Conservation (phyloP, 2,113 vertebrate species). For the Sardina pilchardus region DNA sequence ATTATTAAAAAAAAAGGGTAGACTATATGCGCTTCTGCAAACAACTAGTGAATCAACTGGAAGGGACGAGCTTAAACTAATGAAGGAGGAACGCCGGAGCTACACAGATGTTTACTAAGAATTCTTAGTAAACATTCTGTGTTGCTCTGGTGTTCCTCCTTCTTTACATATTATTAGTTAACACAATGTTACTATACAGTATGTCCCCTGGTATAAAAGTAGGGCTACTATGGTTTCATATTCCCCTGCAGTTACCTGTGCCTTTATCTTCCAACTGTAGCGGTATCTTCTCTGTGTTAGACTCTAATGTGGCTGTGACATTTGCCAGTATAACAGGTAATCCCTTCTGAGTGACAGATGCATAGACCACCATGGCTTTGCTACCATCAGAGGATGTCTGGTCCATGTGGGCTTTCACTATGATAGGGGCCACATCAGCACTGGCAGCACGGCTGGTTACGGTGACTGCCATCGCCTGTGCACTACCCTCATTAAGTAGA, state of each 20-base stretch:
- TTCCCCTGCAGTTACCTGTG: slow-evolving; percentile 58
- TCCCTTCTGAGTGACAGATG: slow-evolving; percentile 62
- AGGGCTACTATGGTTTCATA: too few species aligned
- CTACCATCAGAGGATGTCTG: slow-evolving; percentile 52
- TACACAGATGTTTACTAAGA: too few species aligned
- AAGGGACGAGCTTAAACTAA: too few species aligned
- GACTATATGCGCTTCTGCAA: too few species aligned
- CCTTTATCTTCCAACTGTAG: slow-evolving; percentile 69
- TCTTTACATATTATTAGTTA: too few species aligned
- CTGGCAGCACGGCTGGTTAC: slow-evolving; percentile 59
- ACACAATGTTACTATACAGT: background rate
- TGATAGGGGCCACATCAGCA: slow-evolving; percentile 46
- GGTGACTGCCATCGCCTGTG: slow-evolving; percentile 61
- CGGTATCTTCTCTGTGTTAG: slow-evolving; percentile 45
- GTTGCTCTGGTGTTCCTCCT: too few species aligned
- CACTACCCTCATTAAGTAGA: slow-evolving; percentile 54
- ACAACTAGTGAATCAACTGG: too few species aligned
- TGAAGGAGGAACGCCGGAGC: too few species aligned
- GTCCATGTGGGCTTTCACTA: slow-evolving; percentile 54
- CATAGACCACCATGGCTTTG: slow-evolving; percentile 61
- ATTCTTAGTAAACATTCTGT: too few species aligned
- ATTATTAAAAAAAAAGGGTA: too few species aligned
- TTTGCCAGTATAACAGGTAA: slow-evolving; percentile 61
- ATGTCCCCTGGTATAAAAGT: too few species aligned
- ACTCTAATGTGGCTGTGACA: slow-evolving; percentile 62